Evolutionary conservation across 2,888 invertebrate genomes (phyloP), one percentile per base, ranked within the genome.

Genomic region (Serripes groenlandicus): DNA sequence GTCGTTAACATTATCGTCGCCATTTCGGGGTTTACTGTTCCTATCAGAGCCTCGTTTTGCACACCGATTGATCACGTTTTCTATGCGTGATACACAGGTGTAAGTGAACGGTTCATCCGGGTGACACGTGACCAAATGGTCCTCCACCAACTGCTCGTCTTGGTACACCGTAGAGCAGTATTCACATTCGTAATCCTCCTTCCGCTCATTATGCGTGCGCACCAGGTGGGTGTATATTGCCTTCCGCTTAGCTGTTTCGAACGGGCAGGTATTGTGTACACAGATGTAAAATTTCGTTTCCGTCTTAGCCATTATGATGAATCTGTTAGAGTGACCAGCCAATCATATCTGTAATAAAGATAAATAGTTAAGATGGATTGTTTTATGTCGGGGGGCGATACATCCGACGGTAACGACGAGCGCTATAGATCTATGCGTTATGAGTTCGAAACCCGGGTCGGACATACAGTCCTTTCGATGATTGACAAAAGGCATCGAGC

Each of bases 131-230:
- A 60, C 75, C 56, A 86, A 60, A 72, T 86, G 86, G 7, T 74
- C 62, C 54, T 86, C 86, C 7, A 86, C 82, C 0, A 75, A 58
- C 3, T 54, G 28, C 30, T 86, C 86, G 5, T 75, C 68, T 32
- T 81, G 66, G 49, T 82, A 84, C 26, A 82, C 56, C 7, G 73
- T 54, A 18, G 78, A 73, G 35, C 86, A 86, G 34, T 86, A 86
- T 66, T 86, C 86, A 9, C 86, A 86, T 62, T 86, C 86, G 35
- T 69, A 86, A 49, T 86, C 86, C 69, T 86, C 86, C 66, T 86
- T 86, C 21, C 86, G 60, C 71, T 86, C 86, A 30, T 68, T 68
- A 56, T 86, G 86, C 1, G 86, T 86, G 1, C 86, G 76, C 23
- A 86, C 68, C 9, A 86, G 73, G 37, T 86, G 86, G 5, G 86